These are phyloP conservation scores for Limnothrissa miodon DNA, from an alignment of 2,113 vertebrate species.

Conservation along the genomic window DNA sequence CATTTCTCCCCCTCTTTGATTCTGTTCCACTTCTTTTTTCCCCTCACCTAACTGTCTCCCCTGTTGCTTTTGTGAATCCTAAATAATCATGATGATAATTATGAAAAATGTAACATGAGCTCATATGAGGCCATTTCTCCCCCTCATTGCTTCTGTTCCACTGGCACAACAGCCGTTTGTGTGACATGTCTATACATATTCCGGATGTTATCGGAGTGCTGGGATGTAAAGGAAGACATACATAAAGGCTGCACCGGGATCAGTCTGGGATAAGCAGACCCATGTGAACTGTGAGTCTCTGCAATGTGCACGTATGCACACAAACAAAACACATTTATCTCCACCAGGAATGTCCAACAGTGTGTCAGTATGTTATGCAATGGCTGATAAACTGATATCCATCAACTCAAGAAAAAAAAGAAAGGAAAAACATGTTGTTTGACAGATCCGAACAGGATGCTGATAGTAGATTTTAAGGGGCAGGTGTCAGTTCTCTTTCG, in stretches of 20 bases:
- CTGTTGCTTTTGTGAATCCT: not conserved
- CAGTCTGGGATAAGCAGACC: not conserved
- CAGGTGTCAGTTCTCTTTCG: too few relatives aligned
- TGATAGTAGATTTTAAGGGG: not conserved
- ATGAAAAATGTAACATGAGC: not conserved
- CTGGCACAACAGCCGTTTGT: not conserved
- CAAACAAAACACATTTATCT: slow-evolving; percentile 47
- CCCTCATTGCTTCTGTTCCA: not conserved
- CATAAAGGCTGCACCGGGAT: slow-evolving; percentile 40
- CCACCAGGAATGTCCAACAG: slow-evolving; percentile 45
- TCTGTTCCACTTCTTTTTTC: not conserved
- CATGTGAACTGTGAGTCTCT: slow-evolving; percentile 41
- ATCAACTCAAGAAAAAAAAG: not conserved
- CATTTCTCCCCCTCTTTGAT: not conserved
- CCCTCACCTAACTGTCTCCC: not conserved
- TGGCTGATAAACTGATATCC: slow-evolving; percentile 3
- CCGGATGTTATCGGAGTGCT: slow-evolving; percentile 56
- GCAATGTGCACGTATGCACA: slow-evolving; percentile 61
- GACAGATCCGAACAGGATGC: not conserved
- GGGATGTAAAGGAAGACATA: slow-evolving; percentile 57
- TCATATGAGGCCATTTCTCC: not conserved
- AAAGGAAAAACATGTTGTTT: not conserved
- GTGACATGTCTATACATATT: slow-evolving; percentile 24
- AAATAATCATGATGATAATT: not conserved
- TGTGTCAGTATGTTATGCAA: slow-evolving; percentile 41